Evolutionary conservation across 1,140 invertebrate species (phyloP), one percentile per base, ranked within the genome.

Genomic region (Macrocentrus cingulum): DNA sequence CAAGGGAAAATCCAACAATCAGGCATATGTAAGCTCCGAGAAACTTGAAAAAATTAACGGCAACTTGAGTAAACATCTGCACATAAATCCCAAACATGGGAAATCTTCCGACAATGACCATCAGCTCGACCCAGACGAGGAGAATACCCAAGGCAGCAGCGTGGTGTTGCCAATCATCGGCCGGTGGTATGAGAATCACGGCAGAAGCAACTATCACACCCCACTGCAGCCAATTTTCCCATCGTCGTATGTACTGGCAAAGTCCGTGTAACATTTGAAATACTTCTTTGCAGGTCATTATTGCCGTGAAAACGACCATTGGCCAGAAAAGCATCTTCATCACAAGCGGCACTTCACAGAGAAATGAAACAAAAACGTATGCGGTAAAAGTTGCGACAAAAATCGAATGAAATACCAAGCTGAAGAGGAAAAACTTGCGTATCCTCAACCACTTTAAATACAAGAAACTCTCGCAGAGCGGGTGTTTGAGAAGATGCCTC

Each of bases 191-290:
- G 8, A 79, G 19, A 4, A 70, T 83, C 36, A 85, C 82, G 64
- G 83, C 85, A 1, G 86, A 91, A 81, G 64, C 83, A 79, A 87
- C 71, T 16, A 92, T 88, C 25, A 92, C 89, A 6, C 87, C 76
- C 83, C 88, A 87, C 67, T 92, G 90, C 16, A 92, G 80, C 84
- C 88, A 91, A 75, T 93, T 93, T 70, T 94, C 91, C 88, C 89
- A 91, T 57, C 89, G 84, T 60, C 84, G 84, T 8, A 88, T 81
- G 64, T 93, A 93, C 3, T 77, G 81, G n/a, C 76, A 81, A 61
- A 88, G 81, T 56, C 84, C 84, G 52, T 91, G 87, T 2, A 83
- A 79, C 60, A 89, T 76, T 69, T 89, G 85, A 68, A 92, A 92
- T 8, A 90, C 66, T 74, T 93, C 90, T 68, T 91, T 91, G 0